phyloP scores from a whole-genome alignment of 2,888 invertebrate species.

The Timandra comae region DNA sequence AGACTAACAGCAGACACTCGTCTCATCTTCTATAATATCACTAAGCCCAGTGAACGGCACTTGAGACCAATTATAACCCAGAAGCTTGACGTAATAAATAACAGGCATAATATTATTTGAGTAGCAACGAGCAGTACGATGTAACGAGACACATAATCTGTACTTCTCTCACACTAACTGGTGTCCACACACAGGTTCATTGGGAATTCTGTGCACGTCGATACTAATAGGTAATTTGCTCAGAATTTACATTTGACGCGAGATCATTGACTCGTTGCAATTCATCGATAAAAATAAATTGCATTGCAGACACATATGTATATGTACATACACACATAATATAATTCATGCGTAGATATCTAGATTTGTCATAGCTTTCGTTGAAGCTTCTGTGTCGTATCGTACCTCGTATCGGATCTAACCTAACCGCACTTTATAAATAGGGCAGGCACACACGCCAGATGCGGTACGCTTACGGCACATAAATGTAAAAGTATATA shows the following conservation, averaged over 20 bases:
- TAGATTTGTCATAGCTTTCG: slow-evolving; percentile 20
- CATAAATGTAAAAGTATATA: slow-evolving; percentile 45
- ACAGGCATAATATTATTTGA: slow-evolving; percentile 27
- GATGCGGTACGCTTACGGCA: slow-evolving; percentile 44
- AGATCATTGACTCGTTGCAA: slow-evolving; percentile 27
- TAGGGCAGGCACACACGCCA: slow-evolving; percentile 54
- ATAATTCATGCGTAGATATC: slow-evolving; percentile 4
- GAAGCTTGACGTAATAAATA: slow-evolving; percentile 32
- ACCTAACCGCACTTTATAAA: slow-evolving; percentile 54
- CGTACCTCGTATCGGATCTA: slow-evolving; percentile 33
- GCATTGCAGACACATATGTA: slow-evolving; percentile 6
- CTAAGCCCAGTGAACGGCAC: slow-evolving; percentile 10
- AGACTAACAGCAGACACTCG: slow-evolving; percentile 41
- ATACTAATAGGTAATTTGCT: slow-evolving; percentile 18
- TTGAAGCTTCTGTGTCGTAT: slow-evolving; percentile 19
- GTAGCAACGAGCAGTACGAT: slow-evolving; percentile 7
- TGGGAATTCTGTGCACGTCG: slow-evolving; percentile 9
- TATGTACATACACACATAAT: slow-evolving; percentile 5
- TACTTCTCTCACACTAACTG: neutral
- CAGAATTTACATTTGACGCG: slow-evolving; percentile 11
- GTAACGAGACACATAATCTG: slow-evolving; percentile 19
- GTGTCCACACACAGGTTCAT: slow-evolving; percentile 1
- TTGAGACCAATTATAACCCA: slow-evolving; percentile 30
- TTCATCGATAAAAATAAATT: slow-evolving; percentile 16
- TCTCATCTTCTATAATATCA: slow-evolving; percentile 24